A percentile compares a stretch with the other conserved stretches of the same genome.
Conservation (phyloP, 2,888 invertebrate genomes). For the Torymus texanus region DNA sequence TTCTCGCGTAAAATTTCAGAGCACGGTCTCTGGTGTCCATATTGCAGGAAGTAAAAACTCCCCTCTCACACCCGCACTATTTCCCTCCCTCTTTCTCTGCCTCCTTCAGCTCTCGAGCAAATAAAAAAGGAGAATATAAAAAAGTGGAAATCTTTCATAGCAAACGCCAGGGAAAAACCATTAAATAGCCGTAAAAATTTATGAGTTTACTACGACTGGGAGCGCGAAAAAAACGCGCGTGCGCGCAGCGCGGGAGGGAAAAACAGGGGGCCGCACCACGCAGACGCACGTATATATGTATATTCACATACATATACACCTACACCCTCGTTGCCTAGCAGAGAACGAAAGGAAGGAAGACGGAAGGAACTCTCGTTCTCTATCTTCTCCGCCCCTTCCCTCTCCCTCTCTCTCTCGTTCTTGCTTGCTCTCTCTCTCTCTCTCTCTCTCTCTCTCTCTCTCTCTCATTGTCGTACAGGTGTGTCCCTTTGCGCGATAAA, state of each 20-base stretch:
- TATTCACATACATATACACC: no score
- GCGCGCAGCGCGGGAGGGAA: slow-evolving; percentile 15
- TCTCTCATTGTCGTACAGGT: background rate
- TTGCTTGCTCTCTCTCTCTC: no score
- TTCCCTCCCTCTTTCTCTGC: background rate
- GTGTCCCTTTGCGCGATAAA: slow-evolving; percentile 33
- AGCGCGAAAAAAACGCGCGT: no score
- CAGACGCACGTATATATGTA: no score
- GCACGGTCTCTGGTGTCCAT: background rate
- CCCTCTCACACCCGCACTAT: background rate
- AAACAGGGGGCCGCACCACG: background rate
- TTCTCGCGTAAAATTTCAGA: slow-evolving; percentile 39
- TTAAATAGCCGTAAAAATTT: slow-evolving; percentile 53
- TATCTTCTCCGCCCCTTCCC: no score
- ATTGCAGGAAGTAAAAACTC: slow-evolving; percentile 40
- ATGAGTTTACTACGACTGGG: slow-evolving; percentile 41
- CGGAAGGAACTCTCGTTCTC: no score
- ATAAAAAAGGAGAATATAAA: slow-evolving; percentile 35
- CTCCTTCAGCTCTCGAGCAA: background rate
- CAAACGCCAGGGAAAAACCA: slow-evolving; percentile 36
- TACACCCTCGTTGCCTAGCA: no score
- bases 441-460: no score
- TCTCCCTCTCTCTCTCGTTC: no score
- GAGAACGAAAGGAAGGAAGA: no score
- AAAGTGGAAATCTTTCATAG: slow-evolving; percentile 50